A percentile compares a stretch with the other conserved stretches of the same genome.
These are phyloP conservation scores for Bryconaethiops microstoma DNA, from an alignment of 2,797 vertebrate genomes.

Conservation along the genomic window DNA sequence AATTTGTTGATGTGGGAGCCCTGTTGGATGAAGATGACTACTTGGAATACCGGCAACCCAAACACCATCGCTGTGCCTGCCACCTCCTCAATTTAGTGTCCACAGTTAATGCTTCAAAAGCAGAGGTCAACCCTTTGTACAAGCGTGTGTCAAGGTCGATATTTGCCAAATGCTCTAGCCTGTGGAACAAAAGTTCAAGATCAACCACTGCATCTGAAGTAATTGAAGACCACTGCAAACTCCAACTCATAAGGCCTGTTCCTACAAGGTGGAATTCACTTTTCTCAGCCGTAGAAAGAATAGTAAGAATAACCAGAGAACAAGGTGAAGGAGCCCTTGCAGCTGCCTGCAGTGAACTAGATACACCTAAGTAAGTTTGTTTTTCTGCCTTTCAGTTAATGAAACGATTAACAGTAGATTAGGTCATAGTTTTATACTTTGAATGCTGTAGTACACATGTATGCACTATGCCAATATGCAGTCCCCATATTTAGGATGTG, in stretches of 20 bases:
- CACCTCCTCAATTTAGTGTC: conserved; percentile 48
- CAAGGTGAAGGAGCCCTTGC: conserved; percentile 25
- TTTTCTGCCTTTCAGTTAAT: no score
- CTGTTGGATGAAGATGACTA: conserved; percentile 45
- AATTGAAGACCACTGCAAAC: conserved; percentile 12
- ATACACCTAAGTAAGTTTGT: conserved; percentile 1
- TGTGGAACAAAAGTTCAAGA: conserved; percentile 45
- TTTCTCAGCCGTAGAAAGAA: conserved; percentile 38
- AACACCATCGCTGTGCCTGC: conserved; percentile 23
- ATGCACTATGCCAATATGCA: no score
- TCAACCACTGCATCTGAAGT: conserved; percentile 27
- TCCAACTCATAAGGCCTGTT: conserved; percentile 38
- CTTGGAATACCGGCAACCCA: conserved; percentile 44
- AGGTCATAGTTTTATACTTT: no score
- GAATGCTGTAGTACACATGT: no score
- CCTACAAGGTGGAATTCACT: conserved; percentile 50
- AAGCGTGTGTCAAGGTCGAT: conserved; percentile 31
- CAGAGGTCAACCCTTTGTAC: conserved; percentile 35
- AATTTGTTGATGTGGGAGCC: conserved; percentile 33
- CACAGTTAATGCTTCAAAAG: no score
- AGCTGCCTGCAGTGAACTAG: conserved; percentile 33
- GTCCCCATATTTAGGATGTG: no score
- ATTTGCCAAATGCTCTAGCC: conserved; percentile 36
- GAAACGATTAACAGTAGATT: no score
- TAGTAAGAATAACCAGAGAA: conserved; percentile 39